phyloP scores from a whole-genome alignment of 2,113 vertebrate genomes.

The Benitochromis conjunctus region DNA sequence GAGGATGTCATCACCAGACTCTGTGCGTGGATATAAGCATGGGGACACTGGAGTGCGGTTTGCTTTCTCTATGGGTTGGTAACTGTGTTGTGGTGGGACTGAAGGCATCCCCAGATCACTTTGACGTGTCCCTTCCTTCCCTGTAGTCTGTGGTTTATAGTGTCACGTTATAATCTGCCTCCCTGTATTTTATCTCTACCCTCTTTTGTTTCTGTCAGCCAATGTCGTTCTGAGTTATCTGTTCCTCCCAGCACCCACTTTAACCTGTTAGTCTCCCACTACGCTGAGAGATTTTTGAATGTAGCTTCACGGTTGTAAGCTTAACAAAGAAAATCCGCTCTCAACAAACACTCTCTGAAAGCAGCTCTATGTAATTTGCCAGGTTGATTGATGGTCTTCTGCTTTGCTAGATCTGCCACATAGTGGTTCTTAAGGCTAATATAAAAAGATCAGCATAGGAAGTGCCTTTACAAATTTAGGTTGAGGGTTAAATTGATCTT shows the following conservation, averaged over 20 bases:
- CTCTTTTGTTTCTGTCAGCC: conserved; percentile 30
- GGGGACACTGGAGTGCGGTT: conserved; percentile 56
- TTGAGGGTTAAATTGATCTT: not conserved
- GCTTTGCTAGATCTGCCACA: not conserved
- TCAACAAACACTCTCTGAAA: not conserved
- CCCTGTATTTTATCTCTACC: conserved; percentile 27
- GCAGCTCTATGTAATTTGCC: not conserved
- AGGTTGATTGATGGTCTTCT: not conserved
- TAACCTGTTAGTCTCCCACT: not conserved
- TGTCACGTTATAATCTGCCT: conserved; percentile 38
- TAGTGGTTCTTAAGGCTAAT: not conserved
- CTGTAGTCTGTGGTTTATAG: conserved; percentile 34
- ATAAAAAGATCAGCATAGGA: not conserved
- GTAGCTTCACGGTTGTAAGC: not conserved
- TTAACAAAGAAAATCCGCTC: conserved; percentile 19
- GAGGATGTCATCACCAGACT: conserved; percentile 64
- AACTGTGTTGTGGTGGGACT: conserved; percentile 54
- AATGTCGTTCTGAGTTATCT: conserved; percentile 12
- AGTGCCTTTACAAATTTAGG: not conserved
- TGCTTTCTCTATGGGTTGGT: conserved; percentile 64
- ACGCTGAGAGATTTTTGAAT: not conserved
- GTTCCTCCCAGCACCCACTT: not conserved
- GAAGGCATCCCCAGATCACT: conserved; percentile 29
- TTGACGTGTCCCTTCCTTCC: conserved; percentile 38
- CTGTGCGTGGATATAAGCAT: conserved; percentile 65